Conservation (phyloP, 2,888 invertebrate species). For the Lissonota sp. region DNA sequence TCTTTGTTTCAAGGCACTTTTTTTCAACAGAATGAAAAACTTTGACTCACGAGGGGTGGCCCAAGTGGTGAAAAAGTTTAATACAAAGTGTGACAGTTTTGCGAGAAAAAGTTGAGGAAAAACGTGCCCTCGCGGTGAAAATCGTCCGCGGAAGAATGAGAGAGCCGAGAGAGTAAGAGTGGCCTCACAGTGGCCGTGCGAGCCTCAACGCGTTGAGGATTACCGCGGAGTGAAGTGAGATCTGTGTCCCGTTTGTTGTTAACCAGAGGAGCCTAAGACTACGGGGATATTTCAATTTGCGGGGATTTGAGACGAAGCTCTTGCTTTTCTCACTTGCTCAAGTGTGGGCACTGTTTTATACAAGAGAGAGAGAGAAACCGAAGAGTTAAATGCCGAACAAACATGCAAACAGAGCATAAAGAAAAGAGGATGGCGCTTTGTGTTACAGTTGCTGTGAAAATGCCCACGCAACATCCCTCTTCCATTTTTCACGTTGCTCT, state of each 20-base stretch:
- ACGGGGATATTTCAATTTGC: conserved; percentile 79
- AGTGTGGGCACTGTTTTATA: not conserved
- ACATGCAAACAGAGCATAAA: conserved; percentile 63
- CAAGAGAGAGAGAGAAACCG: conserved; percentile 14
- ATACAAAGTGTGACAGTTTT: no score
- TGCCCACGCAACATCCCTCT: not conserved
- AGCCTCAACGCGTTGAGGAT: conserved; percentile 66
- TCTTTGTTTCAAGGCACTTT: no score
- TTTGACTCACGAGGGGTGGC: no score
- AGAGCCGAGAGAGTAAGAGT: no score
- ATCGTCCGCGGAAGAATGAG: no score
- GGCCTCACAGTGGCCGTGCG: conserved; percentile 46
- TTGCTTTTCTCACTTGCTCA: not conserved
- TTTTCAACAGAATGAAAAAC: no score
- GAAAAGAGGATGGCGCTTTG: conserved; percentile 43
- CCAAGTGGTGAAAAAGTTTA: no score
- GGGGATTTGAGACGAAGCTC: conserved; percentile 73
- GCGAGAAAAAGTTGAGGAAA: conserved; percentile 21
- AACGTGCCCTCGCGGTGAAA: conserved; percentile 58
- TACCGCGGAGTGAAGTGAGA: conserved; percentile 75
- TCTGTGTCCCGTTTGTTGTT: conserved; percentile 78
- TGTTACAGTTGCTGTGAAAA: conserved; percentile 17
- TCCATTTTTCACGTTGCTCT: not conserved
- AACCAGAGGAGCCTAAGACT: conserved; percentile 76
- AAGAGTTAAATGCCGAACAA: conserved; percentile 65